Percentiles rank a stretch among this genome's conserved stretches.
phyloP scores from a whole-genome alignment of 2,888 invertebrate species.

The Oligia latruncula region DNA sequence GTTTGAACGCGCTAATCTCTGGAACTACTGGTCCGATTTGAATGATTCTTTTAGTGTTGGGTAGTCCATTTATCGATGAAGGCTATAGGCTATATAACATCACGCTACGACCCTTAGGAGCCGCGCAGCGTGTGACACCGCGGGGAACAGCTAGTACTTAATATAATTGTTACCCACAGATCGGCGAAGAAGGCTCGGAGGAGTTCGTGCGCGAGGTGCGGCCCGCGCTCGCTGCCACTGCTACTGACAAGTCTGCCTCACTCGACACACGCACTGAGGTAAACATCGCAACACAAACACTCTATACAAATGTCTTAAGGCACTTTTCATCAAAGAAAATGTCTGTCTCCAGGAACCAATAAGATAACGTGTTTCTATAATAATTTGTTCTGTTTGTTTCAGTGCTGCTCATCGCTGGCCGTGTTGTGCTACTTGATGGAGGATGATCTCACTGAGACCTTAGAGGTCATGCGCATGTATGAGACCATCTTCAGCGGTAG shows the following conservation, averaged over 20 bases:
- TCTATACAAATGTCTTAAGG: background rate
- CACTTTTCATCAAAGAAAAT: background rate
- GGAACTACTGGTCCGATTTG: no score
- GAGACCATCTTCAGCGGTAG: constrained; percentile 95
- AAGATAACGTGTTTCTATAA: background rate
- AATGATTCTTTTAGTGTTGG: no score
- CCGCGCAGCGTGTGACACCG: no score
- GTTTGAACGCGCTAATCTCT: no score
- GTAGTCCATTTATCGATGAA: no score
- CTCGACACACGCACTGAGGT: constrained; percentile 94
- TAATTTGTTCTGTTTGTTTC: constrained; percentile 66
- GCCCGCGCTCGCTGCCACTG: constrained; percentile 92
- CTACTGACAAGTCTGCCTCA: constrained; percentile 94
- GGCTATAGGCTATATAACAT: no score
- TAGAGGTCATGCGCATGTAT: constrained; percentile 93
- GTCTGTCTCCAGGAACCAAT: no score
- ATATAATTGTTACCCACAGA: constrained; percentile 68
- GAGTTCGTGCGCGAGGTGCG: constrained; percentile 93
- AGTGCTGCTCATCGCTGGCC: constrained; percentile 96
- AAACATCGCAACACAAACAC: constrained; percentile 42
- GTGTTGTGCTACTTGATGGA: constrained; percentile 95
- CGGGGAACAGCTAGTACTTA: no score
- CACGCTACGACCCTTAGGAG: no score
- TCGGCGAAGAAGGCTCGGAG: constrained; percentile 91
- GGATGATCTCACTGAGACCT: constrained; percentile 93